phyloP scores from a whole-genome alignment of 2,113 vertebrate genomes.

The Aptenodytes forsteri region DNA sequence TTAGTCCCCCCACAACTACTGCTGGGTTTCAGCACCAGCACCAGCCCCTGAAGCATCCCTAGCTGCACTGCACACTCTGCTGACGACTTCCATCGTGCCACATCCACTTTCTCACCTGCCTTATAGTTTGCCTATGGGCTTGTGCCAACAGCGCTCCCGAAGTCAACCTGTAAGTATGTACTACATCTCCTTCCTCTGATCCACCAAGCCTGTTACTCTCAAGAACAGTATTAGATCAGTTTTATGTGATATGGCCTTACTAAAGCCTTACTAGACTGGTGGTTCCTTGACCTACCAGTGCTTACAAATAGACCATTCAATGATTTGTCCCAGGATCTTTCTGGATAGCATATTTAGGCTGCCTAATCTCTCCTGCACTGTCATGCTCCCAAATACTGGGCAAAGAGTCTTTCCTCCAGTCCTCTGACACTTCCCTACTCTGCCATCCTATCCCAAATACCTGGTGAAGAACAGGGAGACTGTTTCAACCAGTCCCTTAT shows the following conservation, averaged over 20 bases:
- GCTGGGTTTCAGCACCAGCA: not conserved
- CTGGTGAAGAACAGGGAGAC: not conserved
- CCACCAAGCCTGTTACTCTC: not conserved
- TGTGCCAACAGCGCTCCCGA: not conserved
- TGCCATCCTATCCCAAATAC: not conserved
- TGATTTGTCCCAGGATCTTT: not conserved
- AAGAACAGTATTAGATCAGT: not conserved
- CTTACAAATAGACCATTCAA: not conserved
- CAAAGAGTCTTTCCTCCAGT: not conserved
- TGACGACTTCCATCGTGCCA: not conserved
- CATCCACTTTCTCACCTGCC: not conserved
- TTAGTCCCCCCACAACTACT: not conserved
- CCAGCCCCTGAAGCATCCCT: not conserved
- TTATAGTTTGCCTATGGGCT: not conserved
- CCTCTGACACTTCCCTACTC: not conserved
- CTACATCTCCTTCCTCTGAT: not conserved
- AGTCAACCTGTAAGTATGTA: not conserved
- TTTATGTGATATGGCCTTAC: not conserved
- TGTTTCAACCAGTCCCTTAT: not conserved
- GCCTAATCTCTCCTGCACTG: not conserved
- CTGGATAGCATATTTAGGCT: not conserved
- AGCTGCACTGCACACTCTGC: not conserved
- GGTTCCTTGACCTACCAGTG: not conserved
- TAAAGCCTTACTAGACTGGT: not conserved
- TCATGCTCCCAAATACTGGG: not conserved